Evolutionary conservation across 2,113 vertebrate genomes (phyloP).

Genomic region (Nothoprocta pentlandii): DNA sequence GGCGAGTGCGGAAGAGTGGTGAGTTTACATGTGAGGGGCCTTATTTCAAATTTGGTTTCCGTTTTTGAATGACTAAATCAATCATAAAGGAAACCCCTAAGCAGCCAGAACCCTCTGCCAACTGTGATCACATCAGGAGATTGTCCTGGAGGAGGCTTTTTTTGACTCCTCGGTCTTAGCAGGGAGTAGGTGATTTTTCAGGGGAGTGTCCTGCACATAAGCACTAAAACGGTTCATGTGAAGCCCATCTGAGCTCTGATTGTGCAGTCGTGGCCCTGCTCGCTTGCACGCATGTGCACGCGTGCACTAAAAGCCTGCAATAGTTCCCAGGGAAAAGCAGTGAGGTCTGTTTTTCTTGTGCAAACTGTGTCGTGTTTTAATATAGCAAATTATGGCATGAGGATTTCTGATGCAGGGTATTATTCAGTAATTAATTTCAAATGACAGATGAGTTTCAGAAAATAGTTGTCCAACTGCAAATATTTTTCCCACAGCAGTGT

Average conservation of each 20-base stretch:
- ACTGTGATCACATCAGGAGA: background rate
- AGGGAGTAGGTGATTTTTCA: background rate
- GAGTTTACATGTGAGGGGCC: slow-evolving; percentile 28
- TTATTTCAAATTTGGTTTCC: slow-evolving; percentile 15
- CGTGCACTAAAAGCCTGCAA: background rate
- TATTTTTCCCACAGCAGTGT: background rate
- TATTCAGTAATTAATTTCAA: background rate
- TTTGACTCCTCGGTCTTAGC: background rate
- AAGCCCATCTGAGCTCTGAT: slow-evolving; percentile 22
- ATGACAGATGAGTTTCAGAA: slow-evolving; percentile 7
- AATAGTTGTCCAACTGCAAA: background rate
- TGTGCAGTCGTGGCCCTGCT: slow-evolving; percentile 34
- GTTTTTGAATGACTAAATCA: slow-evolving; percentile 9
- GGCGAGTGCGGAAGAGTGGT: slow-evolving; percentile 34
- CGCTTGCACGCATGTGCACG: background rate
- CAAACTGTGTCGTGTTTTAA: background rate
- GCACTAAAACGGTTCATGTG: background rate
- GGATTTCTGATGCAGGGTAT: background rate
- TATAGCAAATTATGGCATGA: background rate
- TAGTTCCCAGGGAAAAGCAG: background rate
- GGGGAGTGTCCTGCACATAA: background rate
- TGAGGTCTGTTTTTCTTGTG: slow-evolving; percentile 20
- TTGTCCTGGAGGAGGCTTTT: background rate
- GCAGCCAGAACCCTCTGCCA: rapidly evolving
- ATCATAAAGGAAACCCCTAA: background rate